Percentiles rank a stretch among this genome's conserved stretches.
Conservation (phyloP, 1,140 invertebrate genomes). For the Glossosoma conforme region DNA sequence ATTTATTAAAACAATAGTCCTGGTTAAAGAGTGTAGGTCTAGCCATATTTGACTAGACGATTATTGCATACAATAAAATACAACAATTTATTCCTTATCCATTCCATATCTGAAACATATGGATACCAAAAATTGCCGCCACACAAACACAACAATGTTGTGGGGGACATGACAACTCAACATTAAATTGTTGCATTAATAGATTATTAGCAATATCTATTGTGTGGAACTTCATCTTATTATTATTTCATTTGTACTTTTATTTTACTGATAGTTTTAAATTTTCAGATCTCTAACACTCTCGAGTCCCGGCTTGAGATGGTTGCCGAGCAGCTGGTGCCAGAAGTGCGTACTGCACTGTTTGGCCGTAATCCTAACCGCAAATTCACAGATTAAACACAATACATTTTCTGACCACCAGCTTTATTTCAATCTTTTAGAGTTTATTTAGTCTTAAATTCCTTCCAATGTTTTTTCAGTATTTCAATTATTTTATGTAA, state of each 20-base stretch:
- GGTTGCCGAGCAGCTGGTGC: constrained; percentile 89
- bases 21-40: no score
- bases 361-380: constrained; percentile 95
- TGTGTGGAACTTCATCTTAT: background rate
- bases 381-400: constrained; percentile 89
- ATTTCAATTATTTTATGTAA: constrained; percentile 6
- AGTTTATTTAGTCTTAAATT: background rate
- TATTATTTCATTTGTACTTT: no score
- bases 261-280: background rate
- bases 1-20: no score
- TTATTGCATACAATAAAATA: no score
- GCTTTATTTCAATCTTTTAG: constrained; percentile 5
- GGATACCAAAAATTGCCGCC: no score
- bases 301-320: constrained; percentile 91
- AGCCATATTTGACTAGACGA: no score
- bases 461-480: constrained; percentile 1
- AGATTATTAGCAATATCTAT: no score
- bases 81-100: no score
- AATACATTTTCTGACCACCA: background rate
- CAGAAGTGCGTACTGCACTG: constrained; percentile 87
- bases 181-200: no score
- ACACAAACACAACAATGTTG: no score
- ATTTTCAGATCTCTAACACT: constrained; percentile 85
- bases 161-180: no score
- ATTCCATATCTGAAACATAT: no score